Conservation (phyloP, 2,797 vertebrate species). For the Manis pentadactyla region DNA sequence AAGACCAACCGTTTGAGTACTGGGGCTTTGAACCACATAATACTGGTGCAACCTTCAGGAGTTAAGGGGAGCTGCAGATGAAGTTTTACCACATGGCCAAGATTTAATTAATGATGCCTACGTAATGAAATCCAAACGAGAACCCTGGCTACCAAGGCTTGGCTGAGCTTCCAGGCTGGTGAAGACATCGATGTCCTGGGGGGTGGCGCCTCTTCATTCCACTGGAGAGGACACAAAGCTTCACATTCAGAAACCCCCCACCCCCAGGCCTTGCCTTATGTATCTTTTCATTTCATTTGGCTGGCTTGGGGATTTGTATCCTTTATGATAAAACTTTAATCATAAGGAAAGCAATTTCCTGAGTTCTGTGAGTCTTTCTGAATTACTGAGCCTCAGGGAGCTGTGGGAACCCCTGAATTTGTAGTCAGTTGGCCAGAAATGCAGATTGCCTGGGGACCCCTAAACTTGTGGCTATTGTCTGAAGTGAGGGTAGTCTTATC, state of each 20-base stretch:
- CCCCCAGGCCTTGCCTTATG: background rate
- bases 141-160: background rate
- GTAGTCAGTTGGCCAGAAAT: background rate
- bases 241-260: background rate
- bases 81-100: background rate
- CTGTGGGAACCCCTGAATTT: background rate
- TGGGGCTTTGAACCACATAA: background rate
- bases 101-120: background rate
- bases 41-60: background rate
- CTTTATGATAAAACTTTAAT: background rate
- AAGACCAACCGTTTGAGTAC: background rate
- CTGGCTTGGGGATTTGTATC: background rate
- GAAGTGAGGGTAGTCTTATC: background rate
- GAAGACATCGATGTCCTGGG: background rate
- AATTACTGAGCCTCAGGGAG: background rate
- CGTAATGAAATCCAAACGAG: background rate
- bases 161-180: background rate
- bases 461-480: background rate
- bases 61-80: background rate
- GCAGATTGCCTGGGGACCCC: background rate
- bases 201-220: background rate
- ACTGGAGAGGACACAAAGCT: background rate
- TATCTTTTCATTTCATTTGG: background rate
- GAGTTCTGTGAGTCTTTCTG: background rate
- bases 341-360: background rate